Evolutionary conservation across 2,888 invertebrate genomes (phyloP), one percentile per base, ranked within the genome.

Genomic region (Crepidodera aurea): DNA sequence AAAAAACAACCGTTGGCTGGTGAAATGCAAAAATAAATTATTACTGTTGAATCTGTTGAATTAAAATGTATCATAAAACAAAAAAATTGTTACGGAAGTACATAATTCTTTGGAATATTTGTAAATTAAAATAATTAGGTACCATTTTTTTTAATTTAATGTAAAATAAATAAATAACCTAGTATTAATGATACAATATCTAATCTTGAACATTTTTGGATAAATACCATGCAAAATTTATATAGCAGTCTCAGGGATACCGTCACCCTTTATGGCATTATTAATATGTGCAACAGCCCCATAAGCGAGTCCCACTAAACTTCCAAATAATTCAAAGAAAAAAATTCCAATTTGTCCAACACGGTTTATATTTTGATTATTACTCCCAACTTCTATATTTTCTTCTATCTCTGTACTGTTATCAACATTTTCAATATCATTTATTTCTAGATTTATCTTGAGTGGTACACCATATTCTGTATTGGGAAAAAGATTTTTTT

Each of bases 281-380:
- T 60, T 66, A 22, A 72, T 56, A 16, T 71, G 71, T 1, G 75
- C 73, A 3, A 74, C 71, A 29, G 77, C 77, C 2, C 77, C 78
- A 66, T 77, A 77, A n/a, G 71, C 70, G 29, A 78, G 61, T 1
- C 75, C 78, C 10, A 77, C 70, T 4, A 77, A 37, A 29, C 74
- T 74, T 0, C 76, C 78, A 5, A 78, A 46, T 13, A 77, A 34
- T 62, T 78, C 78, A 51, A 73, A 70, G 48, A 78, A 77, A 61
- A 75, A 77, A 3, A 78, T 67, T 0, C 76, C 77, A 13, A 77
- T 27, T n/a, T 64, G 62, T 4, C 68, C 67, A 40, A 71, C 54
- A 34, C 61, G 54, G 29, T 40, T 60, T 6, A 40, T 40, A 3
- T 34, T 16, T 13, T 59, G 10, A 5, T 18, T 19, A 7, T 18